Percentiles rank a stretch among this genome's conserved stretches.
phyloP scores from a whole-genome alignment of 2,888 invertebrate genomes.

The Zaprionus bogoriensis region DNA sequence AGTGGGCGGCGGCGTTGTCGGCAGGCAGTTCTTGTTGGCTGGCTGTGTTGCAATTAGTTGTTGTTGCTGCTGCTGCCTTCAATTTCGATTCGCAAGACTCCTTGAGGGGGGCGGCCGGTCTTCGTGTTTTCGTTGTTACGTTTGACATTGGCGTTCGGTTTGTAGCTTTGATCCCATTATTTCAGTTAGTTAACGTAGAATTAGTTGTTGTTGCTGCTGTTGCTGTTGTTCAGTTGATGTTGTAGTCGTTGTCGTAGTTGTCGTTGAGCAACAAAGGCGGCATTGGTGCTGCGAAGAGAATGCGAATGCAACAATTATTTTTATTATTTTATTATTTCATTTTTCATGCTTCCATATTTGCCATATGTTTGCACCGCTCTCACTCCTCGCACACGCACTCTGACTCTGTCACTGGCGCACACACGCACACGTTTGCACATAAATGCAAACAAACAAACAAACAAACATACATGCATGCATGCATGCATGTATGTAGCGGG shows the following conservation, averaged over 20 bases:
- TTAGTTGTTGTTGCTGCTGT: slow-evolving; percentile 10
- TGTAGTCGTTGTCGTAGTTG: slow-evolving; percentile 8
- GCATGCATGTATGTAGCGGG: slow-evolving; percentile 34
- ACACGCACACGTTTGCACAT: neutral
- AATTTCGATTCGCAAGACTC: slow-evolving; percentile 27
- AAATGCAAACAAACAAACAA: slow-evolving; percentile 7
- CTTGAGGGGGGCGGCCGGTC: slow-evolving; percentile 60
- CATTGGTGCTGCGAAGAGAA: slow-evolving; percentile 50
- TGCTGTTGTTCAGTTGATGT: slow-evolving; percentile 13
- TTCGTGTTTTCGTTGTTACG: slow-evolving; percentile 49
- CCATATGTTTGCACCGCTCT: slow-evolving; percentile 67
- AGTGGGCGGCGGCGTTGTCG: neutral
- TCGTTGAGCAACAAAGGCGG: slow-evolving; percentile 9
- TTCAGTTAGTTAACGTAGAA: slow-evolving; percentile 9
- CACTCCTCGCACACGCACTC: slow-evolving; percentile 22
- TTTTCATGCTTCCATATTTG: slow-evolving; percentile 13
- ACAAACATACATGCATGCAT: slow-evolving; percentile 8
- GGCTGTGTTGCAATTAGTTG: too few relatives aligned
- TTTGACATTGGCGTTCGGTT: slow-evolving; percentile 56
- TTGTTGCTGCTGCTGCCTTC: neutral
- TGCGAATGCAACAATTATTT: slow-evolving; percentile 37
- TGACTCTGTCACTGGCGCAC: too few relatives aligned
- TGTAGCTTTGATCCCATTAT: slow-evolving; percentile 6
- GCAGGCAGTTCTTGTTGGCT: too few relatives aligned
- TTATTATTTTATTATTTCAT: slow-evolving; percentile 2